Conservation (phyloP, 2,888 invertebrate species). For the Protonemura montana region DNA sequence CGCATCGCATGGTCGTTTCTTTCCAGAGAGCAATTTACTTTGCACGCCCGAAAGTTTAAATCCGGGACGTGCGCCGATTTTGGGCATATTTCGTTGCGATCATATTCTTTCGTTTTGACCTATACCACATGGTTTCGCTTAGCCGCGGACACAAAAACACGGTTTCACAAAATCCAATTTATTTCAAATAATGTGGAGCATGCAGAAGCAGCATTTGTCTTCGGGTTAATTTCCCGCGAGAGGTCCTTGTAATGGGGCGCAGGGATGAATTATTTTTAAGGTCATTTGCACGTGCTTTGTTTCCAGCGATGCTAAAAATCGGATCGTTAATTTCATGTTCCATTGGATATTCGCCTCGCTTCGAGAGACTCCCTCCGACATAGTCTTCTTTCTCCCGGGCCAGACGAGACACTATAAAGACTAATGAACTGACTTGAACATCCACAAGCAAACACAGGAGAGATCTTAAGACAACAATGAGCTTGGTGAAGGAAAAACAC, state of each 20-base stretch:
- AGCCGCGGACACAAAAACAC: background rate
- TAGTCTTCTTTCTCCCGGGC: background rate
- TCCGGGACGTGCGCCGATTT: background rate
- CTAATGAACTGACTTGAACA: background rate
- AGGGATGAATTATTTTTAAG: background rate
- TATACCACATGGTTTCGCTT: background rate
- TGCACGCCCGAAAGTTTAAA: background rate
- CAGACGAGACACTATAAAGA: background rate
- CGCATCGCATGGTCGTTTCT: background rate
- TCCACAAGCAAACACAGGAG: background rate
- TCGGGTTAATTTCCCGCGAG: background rate
- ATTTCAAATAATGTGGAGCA: too few species aligned
- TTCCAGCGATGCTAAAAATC: background rate
- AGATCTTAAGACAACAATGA: background rate
- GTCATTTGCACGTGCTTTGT: background rate
- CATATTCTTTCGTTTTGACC: background rate
- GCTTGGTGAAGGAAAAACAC: background rate
- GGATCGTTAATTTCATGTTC: background rate
- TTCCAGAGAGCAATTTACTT: background rate
- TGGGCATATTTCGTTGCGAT: background rate
- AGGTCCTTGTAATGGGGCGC: background rate
- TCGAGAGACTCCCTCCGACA: background rate
- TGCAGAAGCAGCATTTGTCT: background rate
- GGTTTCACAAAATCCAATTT: too few species aligned
- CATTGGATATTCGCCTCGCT: background rate